phyloP scores from a whole-genome alignment of 2,113 vertebrate genomes.

The Setophaga kirtlandii region DNA sequence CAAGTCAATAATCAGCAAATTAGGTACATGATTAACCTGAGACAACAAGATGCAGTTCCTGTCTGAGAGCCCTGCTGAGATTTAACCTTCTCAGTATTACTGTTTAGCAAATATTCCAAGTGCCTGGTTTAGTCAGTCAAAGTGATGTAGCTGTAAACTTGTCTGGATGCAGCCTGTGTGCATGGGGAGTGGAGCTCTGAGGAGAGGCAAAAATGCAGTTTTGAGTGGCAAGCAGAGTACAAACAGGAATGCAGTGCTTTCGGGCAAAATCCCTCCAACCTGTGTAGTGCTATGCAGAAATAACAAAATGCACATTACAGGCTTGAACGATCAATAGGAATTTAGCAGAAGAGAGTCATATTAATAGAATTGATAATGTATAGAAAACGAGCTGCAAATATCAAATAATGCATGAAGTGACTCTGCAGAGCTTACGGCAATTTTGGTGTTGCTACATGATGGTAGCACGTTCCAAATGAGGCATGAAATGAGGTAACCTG shows the following conservation, averaged over 20 bases:
- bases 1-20: conserved; percentile 83
- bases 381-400: conserved; percentile 9
- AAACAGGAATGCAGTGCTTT: background rate
- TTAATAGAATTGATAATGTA: background rate
- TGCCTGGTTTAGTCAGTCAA: conserved; percentile 73
- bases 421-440: conserved; percentile 24
- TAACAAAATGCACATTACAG: background rate
- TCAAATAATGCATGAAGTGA: background rate
- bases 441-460: background rate
- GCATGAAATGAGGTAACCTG: conserved; percentile 41
- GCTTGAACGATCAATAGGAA: background rate
- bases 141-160: conserved; percentile 47
- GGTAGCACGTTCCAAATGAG: conserved; percentile 34
- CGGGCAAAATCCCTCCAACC: background rate
- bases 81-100: conserved; percentile 71
- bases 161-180: conserved; percentile 9
- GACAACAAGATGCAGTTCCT: conserved; percentile 73
- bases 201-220: background rate
- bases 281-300: background rate
- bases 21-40: conserved; percentile 81
- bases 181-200: background rate
- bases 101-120: conserved; percentile 78
- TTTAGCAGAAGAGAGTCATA: background rate
- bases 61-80: conserved; percentile 73
- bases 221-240: background rate